Percentiles rank a stretch among this genome's conserved stretches.
Evolutionary conservation across 2,888 invertebrate genomes (phyloP).

Genomic region (Holacanthella duospinosa): DNA sequence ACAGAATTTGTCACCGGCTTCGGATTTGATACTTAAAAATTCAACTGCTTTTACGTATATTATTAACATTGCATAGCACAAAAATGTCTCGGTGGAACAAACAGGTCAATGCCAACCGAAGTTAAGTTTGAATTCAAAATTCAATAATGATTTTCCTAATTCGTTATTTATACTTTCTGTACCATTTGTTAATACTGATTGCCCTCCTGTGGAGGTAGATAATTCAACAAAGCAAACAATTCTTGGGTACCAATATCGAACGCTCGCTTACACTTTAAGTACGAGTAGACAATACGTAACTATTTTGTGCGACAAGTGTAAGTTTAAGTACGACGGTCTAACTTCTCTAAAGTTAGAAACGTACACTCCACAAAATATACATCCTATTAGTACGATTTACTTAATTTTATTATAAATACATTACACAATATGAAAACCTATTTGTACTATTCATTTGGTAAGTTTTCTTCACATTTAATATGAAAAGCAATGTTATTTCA

Average conservation of each 20-base stretch:
- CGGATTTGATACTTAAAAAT: neutral
- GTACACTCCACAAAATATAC: neutral
- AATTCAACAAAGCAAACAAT: neutral
- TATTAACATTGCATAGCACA: neutral
- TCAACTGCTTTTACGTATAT: neutral
- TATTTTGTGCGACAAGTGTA: neutral
- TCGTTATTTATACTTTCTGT: too few relatives aligned
- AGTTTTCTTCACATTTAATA: too few relatives aligned
- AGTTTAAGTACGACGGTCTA: neutral
- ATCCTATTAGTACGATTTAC: neutral
- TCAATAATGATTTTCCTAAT: too few relatives aligned
- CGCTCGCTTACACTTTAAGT: neutral
- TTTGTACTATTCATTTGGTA: too few relatives aligned
- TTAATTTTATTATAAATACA: too few relatives aligned
- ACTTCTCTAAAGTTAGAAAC: neutral
- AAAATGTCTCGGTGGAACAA: neutral
- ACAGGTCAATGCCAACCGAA: neutral
- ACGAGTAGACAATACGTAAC: neutral
- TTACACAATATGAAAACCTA: too few relatives aligned
- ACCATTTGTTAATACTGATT: too few relatives aligned
- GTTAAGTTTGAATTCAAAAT: too few relatives aligned
- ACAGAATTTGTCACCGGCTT: neutral
- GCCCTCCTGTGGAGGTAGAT: neutral
- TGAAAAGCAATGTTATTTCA: too few relatives aligned
- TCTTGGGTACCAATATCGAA: neutral